These are phyloP conservation scores for Pachyseris speciosa DNA, from an alignment of 64 coral and sea anemone species.

Conservation along the genomic window DNA sequence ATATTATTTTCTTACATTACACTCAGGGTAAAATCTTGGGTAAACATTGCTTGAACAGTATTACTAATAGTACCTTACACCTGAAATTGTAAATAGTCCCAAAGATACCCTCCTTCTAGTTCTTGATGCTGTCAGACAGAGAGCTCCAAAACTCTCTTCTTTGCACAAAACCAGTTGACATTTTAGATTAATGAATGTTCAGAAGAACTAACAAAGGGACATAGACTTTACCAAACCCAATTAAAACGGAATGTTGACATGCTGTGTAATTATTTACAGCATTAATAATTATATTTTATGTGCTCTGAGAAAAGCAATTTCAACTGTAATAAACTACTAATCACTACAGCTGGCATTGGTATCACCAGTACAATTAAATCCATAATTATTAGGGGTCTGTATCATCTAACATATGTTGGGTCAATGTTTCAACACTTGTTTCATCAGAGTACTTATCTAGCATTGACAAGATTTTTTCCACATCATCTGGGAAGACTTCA, in stretches of 20 bases:
- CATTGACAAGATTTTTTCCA: conserved; percentile 74
- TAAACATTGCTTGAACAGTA: no score
- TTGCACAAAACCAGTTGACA: no score
- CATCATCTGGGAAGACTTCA: conserved; percentile 85
- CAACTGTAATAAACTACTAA: neutral
- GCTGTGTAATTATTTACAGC: neutral
- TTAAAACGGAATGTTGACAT: conserved; percentile 29
- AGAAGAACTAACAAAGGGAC: neutral
- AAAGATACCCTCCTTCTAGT: no score
- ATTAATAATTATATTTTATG: neutral
- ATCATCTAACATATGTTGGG: conserved; percentile 59
- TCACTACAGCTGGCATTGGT: neutral
- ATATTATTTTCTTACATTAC: no score
- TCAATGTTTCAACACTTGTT: conserved; percentile 63
- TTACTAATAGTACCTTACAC: neutral
- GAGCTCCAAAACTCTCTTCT: neutral
- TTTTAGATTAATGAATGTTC: no score
- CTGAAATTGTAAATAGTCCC: no score
- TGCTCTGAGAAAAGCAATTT: neutral
- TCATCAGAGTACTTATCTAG: conserved; percentile 76
- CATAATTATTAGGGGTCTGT: conserved; percentile 31
- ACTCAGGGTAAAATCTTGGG: no score
- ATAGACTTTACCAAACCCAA: neutral
- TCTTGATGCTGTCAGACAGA: no score
- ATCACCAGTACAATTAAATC: neutral